These are phyloP conservation scores for Seira musarum DNA, from an alignment of 2,888 invertebrate genomes.

Conservation along the genomic window DNA sequence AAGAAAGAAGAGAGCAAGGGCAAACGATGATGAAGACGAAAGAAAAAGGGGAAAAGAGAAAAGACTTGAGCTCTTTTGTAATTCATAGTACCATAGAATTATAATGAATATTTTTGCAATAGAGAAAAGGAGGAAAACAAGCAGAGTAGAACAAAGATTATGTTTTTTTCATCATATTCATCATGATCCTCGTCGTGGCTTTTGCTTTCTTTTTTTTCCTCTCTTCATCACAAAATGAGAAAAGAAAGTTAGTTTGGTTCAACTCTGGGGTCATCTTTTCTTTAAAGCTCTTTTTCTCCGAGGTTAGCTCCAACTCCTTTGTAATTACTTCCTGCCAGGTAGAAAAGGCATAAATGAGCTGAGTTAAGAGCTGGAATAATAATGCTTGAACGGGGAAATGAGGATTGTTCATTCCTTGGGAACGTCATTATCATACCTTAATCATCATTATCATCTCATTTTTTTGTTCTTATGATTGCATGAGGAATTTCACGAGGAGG, in stretches of 20 bases:
- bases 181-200: neutral
- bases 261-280: neutral
- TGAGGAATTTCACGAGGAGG: slow-evolving; percentile 37
- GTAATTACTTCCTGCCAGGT: slow-evolving; percentile 58
- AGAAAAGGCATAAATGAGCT: slow-evolving; percentile 54
- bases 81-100: slow-evolving; percentile 50
- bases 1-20: slow-evolving; percentile 17
- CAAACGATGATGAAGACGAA: slow-evolving; percentile 26
- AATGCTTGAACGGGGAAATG: neutral
- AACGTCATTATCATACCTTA: neutral
- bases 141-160: slow-evolving; percentile 43
- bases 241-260: slow-evolving; percentile 8
- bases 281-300: neutral
- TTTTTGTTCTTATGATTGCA: slow-evolving; percentile 54
- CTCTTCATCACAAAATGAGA: slow-evolving; percentile 33
- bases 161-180: slow-evolving; percentile 18
- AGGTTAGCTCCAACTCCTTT: slow-evolving; percentile 39
- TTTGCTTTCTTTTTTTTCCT: slow-evolving; percentile 32
- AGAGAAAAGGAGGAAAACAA: slow-evolving; percentile 23
- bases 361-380: neutral
- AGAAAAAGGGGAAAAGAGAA: slow-evolving; percentile 24
- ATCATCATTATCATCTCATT: slow-evolving; percentile 3
- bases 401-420: neutral
- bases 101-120: slow-evolving; percentile 53
- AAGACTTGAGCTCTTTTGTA: slow-evolving; percentile 37